Evolutionary conservation across 2,888 invertebrate genomes (phyloP).

Genomic region (Agrochola lychnidis): DNA sequence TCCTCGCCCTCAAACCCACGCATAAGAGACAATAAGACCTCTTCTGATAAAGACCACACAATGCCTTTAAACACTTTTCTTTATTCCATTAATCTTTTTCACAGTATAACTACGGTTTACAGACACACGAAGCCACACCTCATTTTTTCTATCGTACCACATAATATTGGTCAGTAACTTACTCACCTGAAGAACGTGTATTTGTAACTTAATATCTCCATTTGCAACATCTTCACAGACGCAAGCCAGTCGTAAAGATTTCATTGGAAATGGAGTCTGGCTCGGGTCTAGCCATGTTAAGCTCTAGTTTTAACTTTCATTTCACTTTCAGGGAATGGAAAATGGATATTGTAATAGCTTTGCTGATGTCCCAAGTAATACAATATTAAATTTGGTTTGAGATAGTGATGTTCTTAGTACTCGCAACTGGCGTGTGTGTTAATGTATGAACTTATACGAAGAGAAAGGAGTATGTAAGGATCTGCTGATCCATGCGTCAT

Average conservation of each 20-base stretch:
- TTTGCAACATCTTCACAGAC: conserved; percentile 26
- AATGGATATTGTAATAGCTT: conserved; percentile 15
- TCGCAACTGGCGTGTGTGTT: neutral
- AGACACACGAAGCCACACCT: neutral
- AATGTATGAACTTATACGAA: neutral
- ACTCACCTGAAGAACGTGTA: neutral
- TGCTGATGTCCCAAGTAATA: neutral
- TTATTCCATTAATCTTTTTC: neutral
- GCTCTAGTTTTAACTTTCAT: conserved; percentile 34
- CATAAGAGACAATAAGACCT: too few relatives aligned
- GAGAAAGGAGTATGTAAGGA: neutral
- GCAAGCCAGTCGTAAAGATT: conserved; percentile 45
- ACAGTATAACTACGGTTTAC: neutral
- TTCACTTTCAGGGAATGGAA: conserved; percentile 37
- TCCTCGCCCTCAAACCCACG: too few relatives aligned
- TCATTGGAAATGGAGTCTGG: conserved; percentile 27
- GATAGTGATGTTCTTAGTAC: neutral
- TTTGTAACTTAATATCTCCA: conserved; percentile 40
- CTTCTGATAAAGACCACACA: too few relatives aligned
- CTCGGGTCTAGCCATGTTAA: conserved; percentile 36
- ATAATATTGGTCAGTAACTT: conserved; percentile 7
- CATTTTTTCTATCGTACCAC: neutral
- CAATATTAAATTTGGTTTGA: conserved; percentile 15
- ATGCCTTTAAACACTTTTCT: too few relatives aligned
- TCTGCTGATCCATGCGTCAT: too few relatives aligned